Evolutionary conservation across 2,113 vertebrate genomes (phyloP).

Genomic region (Leptocoma aspasia): DNA sequence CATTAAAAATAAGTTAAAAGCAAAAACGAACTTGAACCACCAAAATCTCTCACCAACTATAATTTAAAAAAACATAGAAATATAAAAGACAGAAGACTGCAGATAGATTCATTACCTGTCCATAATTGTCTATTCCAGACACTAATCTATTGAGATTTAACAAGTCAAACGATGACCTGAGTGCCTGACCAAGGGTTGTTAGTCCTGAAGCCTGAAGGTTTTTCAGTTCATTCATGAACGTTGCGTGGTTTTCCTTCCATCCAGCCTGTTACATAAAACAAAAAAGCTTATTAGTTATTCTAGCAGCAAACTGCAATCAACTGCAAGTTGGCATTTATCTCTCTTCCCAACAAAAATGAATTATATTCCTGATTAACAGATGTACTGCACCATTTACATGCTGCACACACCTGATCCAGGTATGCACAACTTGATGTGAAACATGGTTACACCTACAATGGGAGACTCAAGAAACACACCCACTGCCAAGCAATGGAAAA

Average conservation of each 20-base stretch:
- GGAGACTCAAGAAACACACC: neutral
- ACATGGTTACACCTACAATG: neutral
- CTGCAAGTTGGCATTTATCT: neutral
- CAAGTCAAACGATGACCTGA: constrained; percentile 94
- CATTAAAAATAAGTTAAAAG: neutral
- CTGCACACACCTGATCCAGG: neutral
- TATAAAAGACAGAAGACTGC: neutral
- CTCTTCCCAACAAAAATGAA: neutral
- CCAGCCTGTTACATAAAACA: constrained; percentile 79
- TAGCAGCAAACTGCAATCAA: neutral
- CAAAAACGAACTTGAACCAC: neutral
- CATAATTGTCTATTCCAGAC: constrained; percentile 99
- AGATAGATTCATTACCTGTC: constrained; percentile 83
- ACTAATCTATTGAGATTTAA: constrained; percentile 98
- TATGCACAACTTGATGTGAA: neutral
- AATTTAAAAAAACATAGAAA: neutral
- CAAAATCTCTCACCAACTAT: neutral
- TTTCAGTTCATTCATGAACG: constrained; percentile 98
- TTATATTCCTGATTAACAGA: neutral
- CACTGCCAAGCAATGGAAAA: neutral
- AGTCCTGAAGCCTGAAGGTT: constrained; percentile 95
- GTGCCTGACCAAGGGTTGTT: constrained; percentile 93
- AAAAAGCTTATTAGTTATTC: neutral
- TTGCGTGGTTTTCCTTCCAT: constrained; percentile 97
- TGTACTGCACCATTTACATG: neutral